Conservation (phyloP, 37 sponge, comb jelly and placozoan species). For the Corticium candelabrum region DNA sequence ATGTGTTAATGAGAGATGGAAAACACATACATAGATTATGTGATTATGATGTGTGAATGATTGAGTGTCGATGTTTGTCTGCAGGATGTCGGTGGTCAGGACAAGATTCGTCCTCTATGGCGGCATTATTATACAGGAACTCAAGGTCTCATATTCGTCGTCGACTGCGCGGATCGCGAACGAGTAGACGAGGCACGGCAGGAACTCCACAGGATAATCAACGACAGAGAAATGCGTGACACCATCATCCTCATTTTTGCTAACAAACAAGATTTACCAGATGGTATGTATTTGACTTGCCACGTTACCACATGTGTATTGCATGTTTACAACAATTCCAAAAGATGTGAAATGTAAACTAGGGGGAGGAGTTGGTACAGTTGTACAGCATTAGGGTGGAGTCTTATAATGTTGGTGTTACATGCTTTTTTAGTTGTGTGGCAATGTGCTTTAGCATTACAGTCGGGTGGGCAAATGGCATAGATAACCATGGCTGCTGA, state of each 20-base stretch:
- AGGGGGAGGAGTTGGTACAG: no score
- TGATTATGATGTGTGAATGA: background rate
- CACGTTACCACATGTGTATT: background rate
- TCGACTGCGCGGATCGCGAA: constrained; percentile 92
- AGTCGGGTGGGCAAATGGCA: no score
- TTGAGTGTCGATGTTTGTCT: no score
- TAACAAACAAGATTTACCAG: constrained; percentile 94
- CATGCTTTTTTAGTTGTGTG: no score
- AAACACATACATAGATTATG: background rate
- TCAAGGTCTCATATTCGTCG: constrained; percentile 95
- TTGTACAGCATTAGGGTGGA: no score
- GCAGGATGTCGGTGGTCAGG: constrained; percentile 98
- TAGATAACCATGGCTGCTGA: no score
- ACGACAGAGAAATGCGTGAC: constrained; percentile 93
- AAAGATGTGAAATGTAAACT: background rate
- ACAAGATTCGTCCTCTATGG: constrained; percentile 96
- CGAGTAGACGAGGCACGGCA: constrained; percentile 89
- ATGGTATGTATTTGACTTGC: constrained; percentile 51
- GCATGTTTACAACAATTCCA: background rate
- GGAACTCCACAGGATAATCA: constrained; percentile 91
- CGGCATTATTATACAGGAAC: constrained; percentile 97
- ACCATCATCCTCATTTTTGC: constrained; percentile 90
- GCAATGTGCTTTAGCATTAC: no score
- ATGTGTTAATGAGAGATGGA: no score
- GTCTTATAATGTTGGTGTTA: no score